Conservation (phyloP, 2,888 invertebrate genomes). For the Prosapia bicincta region DNA sequence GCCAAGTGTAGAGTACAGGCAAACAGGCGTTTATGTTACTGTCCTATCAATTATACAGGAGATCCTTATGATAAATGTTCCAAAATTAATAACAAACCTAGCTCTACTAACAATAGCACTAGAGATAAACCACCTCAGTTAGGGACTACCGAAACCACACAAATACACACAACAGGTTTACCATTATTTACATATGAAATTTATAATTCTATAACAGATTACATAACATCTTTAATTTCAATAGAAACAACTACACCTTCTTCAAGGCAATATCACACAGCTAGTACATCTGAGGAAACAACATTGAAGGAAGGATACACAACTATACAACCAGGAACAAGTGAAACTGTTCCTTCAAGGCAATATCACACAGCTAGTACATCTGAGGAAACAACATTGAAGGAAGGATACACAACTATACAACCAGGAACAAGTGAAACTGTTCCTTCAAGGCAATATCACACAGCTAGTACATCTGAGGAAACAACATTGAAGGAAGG, state of each 20-base stretch:
- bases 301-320: background rate
- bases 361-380: background rate
- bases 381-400: background rate
- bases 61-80: slow-evolving; percentile 30
- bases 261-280: background rate
- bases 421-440: background rate
- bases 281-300: background rate
- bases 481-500: slow-evolving; percentile 9
- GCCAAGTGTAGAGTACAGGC: slow-evolving; percentile 77
- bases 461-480: background rate
- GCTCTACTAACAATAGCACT: background rate
- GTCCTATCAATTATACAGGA: slow-evolving; percentile 43
- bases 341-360: background rate
- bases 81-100: background rate
- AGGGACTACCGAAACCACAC: background rate
- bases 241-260: background rate
- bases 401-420: background rate
- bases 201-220: background rate
- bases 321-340: background rate
- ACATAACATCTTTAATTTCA: background rate
- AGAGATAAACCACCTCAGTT: no score
- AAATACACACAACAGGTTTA: background rate
- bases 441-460: background rate
- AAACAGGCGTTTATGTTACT: slow-evolving; percentile 79
- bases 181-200: background rate